These are phyloP conservation scores for Brachyptera putata DNA, from an alignment of 2,888 invertebrate genomes.

Conservation along the genomic window DNA sequence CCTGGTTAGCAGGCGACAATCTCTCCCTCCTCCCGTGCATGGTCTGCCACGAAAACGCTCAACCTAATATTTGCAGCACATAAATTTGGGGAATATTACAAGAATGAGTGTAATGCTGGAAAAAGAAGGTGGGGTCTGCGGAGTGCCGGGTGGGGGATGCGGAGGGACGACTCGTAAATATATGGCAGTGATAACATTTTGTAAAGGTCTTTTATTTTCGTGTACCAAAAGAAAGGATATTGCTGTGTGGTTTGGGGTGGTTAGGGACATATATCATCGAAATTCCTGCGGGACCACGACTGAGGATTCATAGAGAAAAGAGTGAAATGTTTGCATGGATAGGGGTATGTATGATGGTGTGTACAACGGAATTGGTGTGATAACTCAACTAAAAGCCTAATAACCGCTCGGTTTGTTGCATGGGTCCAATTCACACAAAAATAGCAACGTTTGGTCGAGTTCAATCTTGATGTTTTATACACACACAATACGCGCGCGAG, in stretches of 20 bases:
- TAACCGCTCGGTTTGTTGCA: constrained; percentile 7
- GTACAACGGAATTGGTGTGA: constrained; percentile 16
- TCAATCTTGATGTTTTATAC: no score
- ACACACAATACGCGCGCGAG: no score
- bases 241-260: constrained; percentile 38
- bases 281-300: constrained; percentile 33
- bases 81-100: constrained; percentile 53
- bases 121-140: constrained; percentile 33
- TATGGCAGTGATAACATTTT: constrained; percentile 48
- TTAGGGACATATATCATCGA: constrained; percentile 46
- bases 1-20: background rate
- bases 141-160: no score
- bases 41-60: constrained; percentile 42
- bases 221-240: constrained; percentile 42
- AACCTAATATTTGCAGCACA: constrained; percentile 52
- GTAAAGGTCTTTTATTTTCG: constrained; percentile 49
- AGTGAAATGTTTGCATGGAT: constrained; percentile 8
- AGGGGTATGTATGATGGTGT: background rate
- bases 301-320: constrained; percentile 28
- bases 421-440: no score
- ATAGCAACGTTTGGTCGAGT: no score
- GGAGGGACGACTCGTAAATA: constrained; percentile 44
- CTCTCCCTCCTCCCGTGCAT: constrained; percentile 34
- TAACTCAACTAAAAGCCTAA: constrained; percentile 23
- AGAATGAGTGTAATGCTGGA: constrained; percentile 47